These are phyloP conservation scores for Tricholauxania praeusta DNA, from an alignment of 2,888 invertebrate species.

Conservation along the genomic window DNA sequence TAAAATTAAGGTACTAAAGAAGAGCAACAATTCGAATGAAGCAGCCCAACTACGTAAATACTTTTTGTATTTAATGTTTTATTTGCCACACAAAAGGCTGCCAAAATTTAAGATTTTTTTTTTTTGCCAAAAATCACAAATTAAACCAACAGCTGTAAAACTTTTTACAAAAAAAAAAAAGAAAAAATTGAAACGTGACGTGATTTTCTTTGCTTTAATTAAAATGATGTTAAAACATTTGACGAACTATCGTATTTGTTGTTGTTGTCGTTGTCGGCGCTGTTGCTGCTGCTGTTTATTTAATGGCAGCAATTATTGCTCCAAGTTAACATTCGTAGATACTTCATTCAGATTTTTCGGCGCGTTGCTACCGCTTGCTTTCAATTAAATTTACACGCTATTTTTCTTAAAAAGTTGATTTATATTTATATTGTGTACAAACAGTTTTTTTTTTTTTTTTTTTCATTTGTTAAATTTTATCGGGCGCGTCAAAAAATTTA, in stretches of 20 bases:
- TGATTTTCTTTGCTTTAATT: conserved; percentile 1
- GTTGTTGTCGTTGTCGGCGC: background rate
- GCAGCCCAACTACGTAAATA: no score
- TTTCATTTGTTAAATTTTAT: background rate
- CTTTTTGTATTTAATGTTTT: no score
- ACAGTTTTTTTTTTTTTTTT: background rate
- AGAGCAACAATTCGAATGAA: no score
- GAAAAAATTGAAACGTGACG: background rate
- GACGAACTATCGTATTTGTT: background rate
- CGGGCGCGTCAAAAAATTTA: background rate
- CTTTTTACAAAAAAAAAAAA: background rate
- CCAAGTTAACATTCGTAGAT: background rate
- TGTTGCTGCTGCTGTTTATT: background rate
- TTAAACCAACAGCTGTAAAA: no score
- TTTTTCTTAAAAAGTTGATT: background rate
- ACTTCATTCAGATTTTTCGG: background rate
- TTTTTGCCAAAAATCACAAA: conserved; percentile 9
- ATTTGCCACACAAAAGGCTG: no score
- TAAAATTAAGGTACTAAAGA: no score
- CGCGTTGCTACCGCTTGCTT: background rate
- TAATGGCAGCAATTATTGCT: background rate
- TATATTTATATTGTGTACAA: background rate
- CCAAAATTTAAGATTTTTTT: no score
- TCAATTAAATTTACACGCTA: background rate
- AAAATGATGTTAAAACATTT: background rate